Evolutionary conservation across 2,888 invertebrate species (phyloP), one percentile per base, ranked within the genome.

Genomic region (Parascotia fuliginaria): DNA sequence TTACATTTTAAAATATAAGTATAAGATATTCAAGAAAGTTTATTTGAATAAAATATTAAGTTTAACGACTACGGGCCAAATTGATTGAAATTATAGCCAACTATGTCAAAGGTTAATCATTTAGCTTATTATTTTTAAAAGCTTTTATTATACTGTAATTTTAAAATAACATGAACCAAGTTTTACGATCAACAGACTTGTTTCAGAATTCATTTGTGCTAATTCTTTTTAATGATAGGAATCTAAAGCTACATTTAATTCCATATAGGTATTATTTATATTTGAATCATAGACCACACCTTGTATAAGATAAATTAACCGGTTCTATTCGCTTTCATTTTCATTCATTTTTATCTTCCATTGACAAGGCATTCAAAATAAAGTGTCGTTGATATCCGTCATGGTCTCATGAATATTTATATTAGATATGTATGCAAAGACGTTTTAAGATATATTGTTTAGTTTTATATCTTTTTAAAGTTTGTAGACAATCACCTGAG

Each of bases 61-160:
- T 9, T 38, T 28, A 28, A 44, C 44, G 55, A 42, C 39, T 38
- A 31, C 14, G 29, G 48, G 38, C 51, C 14, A 14, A 49, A 51
- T 53, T 48, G 33, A 48, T 50, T 32, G 19, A 46, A 56, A 53
- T 52, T 40, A 61, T 37, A 33, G 42, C 43, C 14, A 3, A 12
- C 19, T 36, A 16, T 36, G 62, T 61, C 58, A 65, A 40, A 59
- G 59, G 46, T 53, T 37, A 61, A 38, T 43, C 46, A 53, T 55
- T 44, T 54, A 41, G 45, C 39, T 32, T 40, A 39, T 49, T 54
- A 41, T 32, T 9, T 29, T 32, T 16, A 27, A 28, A 24, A 40
- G n/a, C 14, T 28, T 5, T 38, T 19, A 27, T 38, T 3, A 6
- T 24, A 7, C 7, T 15, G 39, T 27, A 46, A 27, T 39, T 45